Base-by-base conservation (phyloP, 2,888 invertebrate species). In the Malthinus flaveolus region DNA sequence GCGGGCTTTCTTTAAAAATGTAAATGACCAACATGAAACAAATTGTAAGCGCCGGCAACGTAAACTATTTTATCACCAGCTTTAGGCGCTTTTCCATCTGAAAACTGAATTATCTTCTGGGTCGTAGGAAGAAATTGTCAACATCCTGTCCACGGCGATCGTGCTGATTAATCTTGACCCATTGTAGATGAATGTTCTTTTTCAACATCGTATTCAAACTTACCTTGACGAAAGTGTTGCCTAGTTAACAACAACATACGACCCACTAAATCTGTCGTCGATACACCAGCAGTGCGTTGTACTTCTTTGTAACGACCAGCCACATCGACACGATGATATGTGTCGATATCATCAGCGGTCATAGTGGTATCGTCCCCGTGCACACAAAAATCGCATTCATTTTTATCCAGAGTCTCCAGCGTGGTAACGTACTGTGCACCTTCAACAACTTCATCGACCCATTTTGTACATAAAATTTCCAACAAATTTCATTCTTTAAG, bases 401-500 rank as follows among this genome's bases (percentile, higher is more conserved):
- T 89, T 78, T 95, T 89, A 80, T 99, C 95, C 73, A 99, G 82
- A 0, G 97, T 97, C 73, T 97, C 97, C 62, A 99, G 80, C 9
- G 95, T 95, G 31, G 99, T 99, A 32, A 97, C 94, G 81, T 99
- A 99, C 2, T 99, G 99, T 11, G 97, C 98, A 66, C 91, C 93
- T 81, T 97, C 95, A 3, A 99, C 93, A 42, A 99, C 97, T 80
- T 98, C 97, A 79, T 99, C 98, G 6, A 99, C 99, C 99, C 99
- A 99, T 80, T 99, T 99, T n/a, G n/a, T n/a, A n/a, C n/a, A n/a
- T n/a, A n/a, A n/a, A n/a, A n/a, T n/a, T n/a, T n/a, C n/a, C n/a
- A n/a, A n/a, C n/a, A n/a, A n/a, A n/a, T n/a, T n/a, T n/a, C n/a
- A n/a, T n/a, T n/a, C n/a, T n/a, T n/a, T n/a, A n/a, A n/a, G n/a